These are phyloP conservation scores for Eremophila alpestris DNA, from an alignment of 2,797 vertebrate genomes.

Conservation along the genomic window DNA sequence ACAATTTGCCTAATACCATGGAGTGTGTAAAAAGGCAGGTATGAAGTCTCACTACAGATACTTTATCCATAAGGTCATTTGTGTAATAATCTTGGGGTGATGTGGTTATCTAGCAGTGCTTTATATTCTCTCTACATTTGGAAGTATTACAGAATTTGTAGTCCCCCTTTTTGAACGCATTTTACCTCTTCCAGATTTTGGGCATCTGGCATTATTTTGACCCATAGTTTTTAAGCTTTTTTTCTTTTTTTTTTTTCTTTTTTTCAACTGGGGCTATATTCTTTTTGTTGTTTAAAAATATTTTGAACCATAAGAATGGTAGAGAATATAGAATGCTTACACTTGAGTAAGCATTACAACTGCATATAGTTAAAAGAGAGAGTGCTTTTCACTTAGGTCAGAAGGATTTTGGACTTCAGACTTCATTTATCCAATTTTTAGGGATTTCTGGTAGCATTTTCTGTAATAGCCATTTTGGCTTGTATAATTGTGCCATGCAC, in stretches of 20 bases:
- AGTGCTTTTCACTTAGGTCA: not conserved
- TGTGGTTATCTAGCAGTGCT: not conserved
- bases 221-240: not conserved
- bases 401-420: not conserved
- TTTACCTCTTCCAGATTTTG: not conserved
- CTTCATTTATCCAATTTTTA: not conserved
- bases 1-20: not conserved
- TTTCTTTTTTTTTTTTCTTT: not conserved
- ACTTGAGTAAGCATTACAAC: not conserved
- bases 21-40: not conserved
- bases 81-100: not conserved
- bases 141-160: not conserved
- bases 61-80: not conserved
- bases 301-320: not conserved
- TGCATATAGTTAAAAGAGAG: not conserved
- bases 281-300: not conserved
- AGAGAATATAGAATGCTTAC: not conserved
- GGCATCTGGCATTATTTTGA: not conserved
- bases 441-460: not conserved
- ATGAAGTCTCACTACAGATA: not conserved
- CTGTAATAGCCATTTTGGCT: not conserved
- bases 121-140: not conserved
- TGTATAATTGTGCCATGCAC: not conserved
- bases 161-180: not conserved
- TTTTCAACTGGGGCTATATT: not conserved